These are phyloP conservation scores for Phallusia fumigata DNA, from an alignment of 23 tunicate species.

Conservation along the genomic window DNA sequence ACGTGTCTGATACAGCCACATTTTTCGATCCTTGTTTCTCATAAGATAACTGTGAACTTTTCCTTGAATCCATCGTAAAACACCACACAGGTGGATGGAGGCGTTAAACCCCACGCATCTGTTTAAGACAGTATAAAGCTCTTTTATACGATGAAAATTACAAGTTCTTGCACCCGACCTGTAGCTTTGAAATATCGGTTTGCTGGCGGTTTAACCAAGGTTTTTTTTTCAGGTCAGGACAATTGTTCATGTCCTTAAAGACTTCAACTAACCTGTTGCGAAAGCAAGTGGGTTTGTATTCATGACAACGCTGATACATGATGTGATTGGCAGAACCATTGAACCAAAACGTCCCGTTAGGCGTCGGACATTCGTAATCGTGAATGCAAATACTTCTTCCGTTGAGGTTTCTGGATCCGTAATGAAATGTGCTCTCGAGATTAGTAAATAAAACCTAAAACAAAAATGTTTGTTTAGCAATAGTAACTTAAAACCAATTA, in stretches of 20 bases:
- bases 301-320: conserved; percentile 26
- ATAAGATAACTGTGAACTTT: neutral
- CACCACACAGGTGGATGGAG: conserved; percentile 45
- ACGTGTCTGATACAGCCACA: neutral
- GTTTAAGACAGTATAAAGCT: too few relatives aligned
- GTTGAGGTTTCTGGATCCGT: conserved; percentile 34
- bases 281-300: conserved; percentile 22
- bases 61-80: conserved; percentile 29
- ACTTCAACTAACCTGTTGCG: conserved; percentile 26
- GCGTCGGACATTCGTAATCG: conserved; percentile 25
- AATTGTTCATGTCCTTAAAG: too few relatives aligned
- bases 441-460: conserved; percentile 27
- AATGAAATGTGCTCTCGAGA: conserved; percentile 16
- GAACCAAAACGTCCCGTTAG: conserved; percentile 24
- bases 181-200: too few relatives aligned
- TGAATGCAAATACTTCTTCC: conserved; percentile 32
- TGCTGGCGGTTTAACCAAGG: too few relatives aligned
- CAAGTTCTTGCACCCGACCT: too few relatives aligned
- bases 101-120: conserved; percentile 56
- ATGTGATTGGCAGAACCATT: conserved; percentile 34
- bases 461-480: neutral
- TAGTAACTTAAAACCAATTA: too few relatives aligned
- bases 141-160: too few relatives aligned
- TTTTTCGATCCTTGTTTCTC: neutral
- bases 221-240: too few relatives aligned